Conservation (phyloP, 2,888 invertebrate genomes). For the Hypomecis punctinalis region DNA sequence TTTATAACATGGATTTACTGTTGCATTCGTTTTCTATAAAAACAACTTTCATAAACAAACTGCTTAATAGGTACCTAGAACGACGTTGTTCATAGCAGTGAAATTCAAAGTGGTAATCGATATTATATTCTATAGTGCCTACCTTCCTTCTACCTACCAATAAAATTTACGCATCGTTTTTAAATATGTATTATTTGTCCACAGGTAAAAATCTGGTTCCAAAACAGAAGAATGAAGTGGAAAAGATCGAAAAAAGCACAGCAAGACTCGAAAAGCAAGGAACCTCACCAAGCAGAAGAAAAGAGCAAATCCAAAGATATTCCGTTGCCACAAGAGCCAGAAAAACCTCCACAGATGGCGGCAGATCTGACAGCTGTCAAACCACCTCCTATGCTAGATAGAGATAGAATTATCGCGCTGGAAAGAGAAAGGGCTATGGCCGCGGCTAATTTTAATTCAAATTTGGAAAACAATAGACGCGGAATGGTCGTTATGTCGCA, state of each 20-base stretch:
- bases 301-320: constrained; percentile 68
- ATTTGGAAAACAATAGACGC: constrained; percentile 79
- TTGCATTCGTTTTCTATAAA: no score
- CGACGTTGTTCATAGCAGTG: no score
- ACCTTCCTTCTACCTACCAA: no score
- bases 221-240: constrained; percentile 99
- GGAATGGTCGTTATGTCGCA: constrained; percentile 76
- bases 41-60: no score
- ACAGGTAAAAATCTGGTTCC: constrained; percentile 99
- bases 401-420: constrained; percentile 79
- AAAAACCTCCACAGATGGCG: constrained; percentile 69
- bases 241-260: constrained; percentile 98
- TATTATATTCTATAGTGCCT: no score
- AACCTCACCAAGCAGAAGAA: constrained; percentile 68
- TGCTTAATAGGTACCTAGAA: no score
- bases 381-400: constrained; percentile 74
- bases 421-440: constrained; percentile 80
- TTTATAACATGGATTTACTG: no score
- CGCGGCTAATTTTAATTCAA: constrained; percentile 81
- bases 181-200: constrained; percentile 36
- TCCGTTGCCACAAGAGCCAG: constrained; percentile 34
- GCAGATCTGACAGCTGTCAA: constrained; percentile 81
- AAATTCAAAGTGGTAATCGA: no score
- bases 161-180: no score
- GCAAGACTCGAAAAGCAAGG: constrained; percentile 90